Evolutionary conservation across 1,140 invertebrate species (phyloP).

Genomic region (Ganaspis sp.): DNA sequence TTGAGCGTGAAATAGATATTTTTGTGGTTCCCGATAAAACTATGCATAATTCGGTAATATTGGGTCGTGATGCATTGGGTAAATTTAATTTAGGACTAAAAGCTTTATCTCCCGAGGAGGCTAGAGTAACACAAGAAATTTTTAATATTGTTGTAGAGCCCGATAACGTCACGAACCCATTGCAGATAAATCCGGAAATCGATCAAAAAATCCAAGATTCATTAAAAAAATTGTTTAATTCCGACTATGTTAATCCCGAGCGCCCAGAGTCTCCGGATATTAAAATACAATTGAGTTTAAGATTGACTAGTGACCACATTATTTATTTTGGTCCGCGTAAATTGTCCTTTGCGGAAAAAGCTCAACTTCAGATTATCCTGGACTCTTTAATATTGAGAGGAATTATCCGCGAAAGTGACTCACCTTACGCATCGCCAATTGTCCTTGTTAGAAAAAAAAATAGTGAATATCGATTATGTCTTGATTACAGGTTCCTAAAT

Average conservation of each 20-base stretch:
- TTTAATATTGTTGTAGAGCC: neutral
- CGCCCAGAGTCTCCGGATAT: neutral
- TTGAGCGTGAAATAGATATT: neutral
- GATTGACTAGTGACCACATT: too few relatives aligned
- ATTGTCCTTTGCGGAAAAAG: too few relatives aligned
- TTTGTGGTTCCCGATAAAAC: conserved; percentile 33
- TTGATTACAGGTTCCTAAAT: too few relatives aligned
- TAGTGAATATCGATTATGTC: too few relatives aligned
- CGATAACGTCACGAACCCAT: neutral
- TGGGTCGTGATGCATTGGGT: conserved; percentile 25
- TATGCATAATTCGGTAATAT: neutral
- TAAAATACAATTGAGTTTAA: too few relatives aligned
- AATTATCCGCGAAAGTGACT: too few relatives aligned
- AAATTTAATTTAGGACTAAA: conserved; percentile 5
- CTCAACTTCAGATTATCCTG: too few relatives aligned
- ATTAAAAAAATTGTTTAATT: neutral
- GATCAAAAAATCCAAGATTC: neutral
- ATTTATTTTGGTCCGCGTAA: too few relatives aligned
- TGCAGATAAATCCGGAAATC: neutral
- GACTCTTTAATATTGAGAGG: too few relatives aligned
- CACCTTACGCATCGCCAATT: too few relatives aligned
- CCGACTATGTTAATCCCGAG: neutral
- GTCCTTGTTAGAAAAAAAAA: too few relatives aligned
- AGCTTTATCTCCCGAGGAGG: neutral
- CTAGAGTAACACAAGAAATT: neutral